Evolutionary conservation across 1,140 invertebrate species (phyloP).

Genomic region (Potamilus streckersoni): DNA sequence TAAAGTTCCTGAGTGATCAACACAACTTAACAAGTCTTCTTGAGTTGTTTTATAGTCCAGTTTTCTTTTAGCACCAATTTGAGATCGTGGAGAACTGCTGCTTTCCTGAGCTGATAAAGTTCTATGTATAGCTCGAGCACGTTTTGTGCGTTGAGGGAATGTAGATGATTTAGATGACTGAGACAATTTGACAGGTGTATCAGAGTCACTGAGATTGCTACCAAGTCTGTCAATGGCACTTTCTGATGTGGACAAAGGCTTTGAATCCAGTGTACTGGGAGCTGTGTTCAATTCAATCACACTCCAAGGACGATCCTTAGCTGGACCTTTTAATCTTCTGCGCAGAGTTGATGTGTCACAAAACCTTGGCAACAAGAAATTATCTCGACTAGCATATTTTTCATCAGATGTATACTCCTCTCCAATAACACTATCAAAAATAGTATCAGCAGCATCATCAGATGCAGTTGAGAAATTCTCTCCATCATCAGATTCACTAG

Average conservation of each 20-base stretch:
- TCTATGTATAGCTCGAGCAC: slow-evolving; percentile 21
- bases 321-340: slow-evolving; percentile 32
- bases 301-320: slow-evolving; percentile 81
- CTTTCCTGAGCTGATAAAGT: slow-evolving; percentile 29
- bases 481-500: slow-evolving; percentile 50
- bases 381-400: slow-evolving; percentile 16
- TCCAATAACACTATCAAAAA: slow-evolving; percentile 46
- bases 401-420: slow-evolving; percentile 43
- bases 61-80: slow-evolving; percentile 44
- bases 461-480: slow-evolving; percentile 49
- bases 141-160: slow-evolving; percentile 35
- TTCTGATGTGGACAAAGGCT: slow-evolving; percentile 84
- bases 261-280: slow-evolving; percentile 67
- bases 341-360: slow-evolving; percentile 35
- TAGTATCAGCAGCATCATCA: slow-evolving; percentile 46
- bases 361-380: slow-evolving; percentile 24
- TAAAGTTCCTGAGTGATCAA: slow-evolving; percentile 21
- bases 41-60: slow-evolving; percentile 32
- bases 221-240: slow-evolving; percentile 74
- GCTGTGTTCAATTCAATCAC: slow-evolving; percentile 84
- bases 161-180: slow-evolving; percentile 36
- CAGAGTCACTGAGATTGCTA: slow-evolving; percentile 35
- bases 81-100: slow-evolving; percentile 21
- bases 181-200: slow-evolving; percentile 23
- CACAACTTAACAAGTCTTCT: slow-evolving; percentile 24